These are phyloP conservation scores for Coregonus ussuriensis DNA, from an alignment of 2,797 vertebrate genomes.

Conservation along the genomic window DNA sequence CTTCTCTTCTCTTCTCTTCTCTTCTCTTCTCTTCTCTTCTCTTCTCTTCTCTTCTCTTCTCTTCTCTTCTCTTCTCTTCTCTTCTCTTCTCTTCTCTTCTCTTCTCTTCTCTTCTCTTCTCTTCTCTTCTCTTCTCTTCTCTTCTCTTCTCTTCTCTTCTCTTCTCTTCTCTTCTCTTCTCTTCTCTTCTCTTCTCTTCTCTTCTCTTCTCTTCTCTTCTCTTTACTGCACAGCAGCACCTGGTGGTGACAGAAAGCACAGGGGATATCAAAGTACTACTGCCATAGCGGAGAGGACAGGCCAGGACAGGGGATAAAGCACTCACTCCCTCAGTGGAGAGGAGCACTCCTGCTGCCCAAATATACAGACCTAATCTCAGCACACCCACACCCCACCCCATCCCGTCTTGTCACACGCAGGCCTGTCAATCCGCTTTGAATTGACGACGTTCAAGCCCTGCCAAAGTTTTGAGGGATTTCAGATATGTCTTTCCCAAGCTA, in stretches of 20 bases:
- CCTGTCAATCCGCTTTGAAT: conserved; percentile 70
- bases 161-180: too few relatives aligned
- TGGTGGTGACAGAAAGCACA: conserved; percentile 73
- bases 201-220: too few relatives aligned
- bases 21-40: too few relatives aligned
- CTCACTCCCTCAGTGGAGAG: background rate
- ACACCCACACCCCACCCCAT: conserved; percentile 6
- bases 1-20: too few relatives aligned
- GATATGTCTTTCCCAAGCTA: conserved; percentile 68
- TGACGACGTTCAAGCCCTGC: conserved; percentile 62
- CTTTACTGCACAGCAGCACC: conserved; percentile 83
- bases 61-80: too few relatives aligned
- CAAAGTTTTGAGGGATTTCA: conserved; percentile 75
- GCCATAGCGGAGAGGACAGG: background rate
- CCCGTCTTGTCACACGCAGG: conserved; percentile 48
- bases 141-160: too few relatives aligned
- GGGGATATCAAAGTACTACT: too few relatives aligned
- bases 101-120: too few relatives aligned
- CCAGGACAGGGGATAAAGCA: background rate
- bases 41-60: too few relatives aligned
- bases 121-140: too few relatives aligned
- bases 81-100: too few relatives aligned
- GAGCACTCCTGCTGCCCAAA: background rate
- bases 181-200: too few relatives aligned
- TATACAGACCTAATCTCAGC: background rate